Conservation (phyloP, 2,113 vertebrate species). For the Leucopsar rothschildi region DNA sequence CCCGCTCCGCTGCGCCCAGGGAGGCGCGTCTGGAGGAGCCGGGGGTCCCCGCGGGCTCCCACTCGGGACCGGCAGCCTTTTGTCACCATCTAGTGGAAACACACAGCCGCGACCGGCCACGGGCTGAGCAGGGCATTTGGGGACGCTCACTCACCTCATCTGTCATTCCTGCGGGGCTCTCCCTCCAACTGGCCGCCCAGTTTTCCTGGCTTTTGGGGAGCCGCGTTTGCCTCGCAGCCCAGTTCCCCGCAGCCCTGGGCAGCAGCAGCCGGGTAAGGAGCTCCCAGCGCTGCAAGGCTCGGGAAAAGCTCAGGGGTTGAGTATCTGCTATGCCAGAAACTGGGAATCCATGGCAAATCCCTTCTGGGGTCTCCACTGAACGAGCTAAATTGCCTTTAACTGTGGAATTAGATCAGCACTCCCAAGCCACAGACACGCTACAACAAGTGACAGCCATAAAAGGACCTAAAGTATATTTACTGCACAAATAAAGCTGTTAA, state of each 20-base stretch:
- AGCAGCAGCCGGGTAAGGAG: fast-evolving
- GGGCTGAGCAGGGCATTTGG: background rate
- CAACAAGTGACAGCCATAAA: background rate
- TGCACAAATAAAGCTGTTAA: background rate
- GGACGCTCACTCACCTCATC: background rate
- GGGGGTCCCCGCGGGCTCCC: background rate
- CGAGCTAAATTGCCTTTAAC: background rate
- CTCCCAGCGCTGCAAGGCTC: background rate
- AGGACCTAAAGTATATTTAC: background rate
- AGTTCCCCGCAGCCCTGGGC: background rate
- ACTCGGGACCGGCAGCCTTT: background rate
- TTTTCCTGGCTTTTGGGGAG: background rate
- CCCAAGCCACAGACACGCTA: background rate
- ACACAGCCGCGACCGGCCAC: background rate
- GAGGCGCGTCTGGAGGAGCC: fast-evolving
- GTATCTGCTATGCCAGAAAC: background rate
- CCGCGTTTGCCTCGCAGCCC: background rate
- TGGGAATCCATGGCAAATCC: background rate
- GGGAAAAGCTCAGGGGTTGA: background rate
- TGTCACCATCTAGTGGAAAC: conserved; percentile 56
- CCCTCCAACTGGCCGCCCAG: fast-evolving
- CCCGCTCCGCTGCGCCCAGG: background rate
- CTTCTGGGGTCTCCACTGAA: background rate
- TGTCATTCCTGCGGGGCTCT: fast-evolving
- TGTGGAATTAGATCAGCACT: background rate